Conservation (phyloP, 2,888 invertebrate species). For the Thymelicus lineola region DNA sequence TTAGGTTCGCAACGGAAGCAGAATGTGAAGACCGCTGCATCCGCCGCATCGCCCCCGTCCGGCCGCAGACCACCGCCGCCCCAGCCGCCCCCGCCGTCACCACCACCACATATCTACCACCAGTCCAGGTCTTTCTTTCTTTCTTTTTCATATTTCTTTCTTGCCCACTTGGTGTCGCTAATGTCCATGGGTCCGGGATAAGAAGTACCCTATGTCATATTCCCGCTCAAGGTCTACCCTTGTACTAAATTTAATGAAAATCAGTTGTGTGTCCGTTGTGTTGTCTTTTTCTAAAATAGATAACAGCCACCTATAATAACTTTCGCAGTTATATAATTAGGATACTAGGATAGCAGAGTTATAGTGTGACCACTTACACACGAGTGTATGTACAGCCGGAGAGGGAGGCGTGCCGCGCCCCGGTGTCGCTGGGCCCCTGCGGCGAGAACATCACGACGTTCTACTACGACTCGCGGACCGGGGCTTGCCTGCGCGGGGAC, state of each 20-base stretch:
- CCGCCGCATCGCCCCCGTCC: neutral
- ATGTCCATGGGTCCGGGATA: no score
- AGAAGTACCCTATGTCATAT: no score
- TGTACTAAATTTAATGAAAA: no score
- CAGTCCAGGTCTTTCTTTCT: neutral
- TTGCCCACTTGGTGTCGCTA: no score
- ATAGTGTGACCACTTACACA: no score
- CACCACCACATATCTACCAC: constrained; percentile 28
- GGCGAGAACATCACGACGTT: constrained; percentile 87
- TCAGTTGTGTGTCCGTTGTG: neutral
- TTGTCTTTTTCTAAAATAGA: neutral
- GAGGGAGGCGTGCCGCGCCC: constrained; percentile 83
- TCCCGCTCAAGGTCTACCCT: no score
- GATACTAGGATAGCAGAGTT: no score
- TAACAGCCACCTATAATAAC: no score
- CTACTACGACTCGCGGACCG: constrained; percentile 88
- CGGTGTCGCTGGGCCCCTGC: constrained; percentile 89
- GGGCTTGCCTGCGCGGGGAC: constrained; percentile 87
- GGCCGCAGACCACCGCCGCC: constrained; percentile 49
- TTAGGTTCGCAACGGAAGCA: constrained; percentile 86
- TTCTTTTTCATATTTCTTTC: no score
- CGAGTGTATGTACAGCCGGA: constrained; percentile 36
- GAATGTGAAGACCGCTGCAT: constrained; percentile 85
- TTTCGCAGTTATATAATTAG: no score
- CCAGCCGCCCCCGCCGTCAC: constrained; percentile 3